These are phyloP conservation scores for Aplidium turbinatum DNA, from an alignment of 23 tunicate genomes.

Conservation along the genomic window DNA sequence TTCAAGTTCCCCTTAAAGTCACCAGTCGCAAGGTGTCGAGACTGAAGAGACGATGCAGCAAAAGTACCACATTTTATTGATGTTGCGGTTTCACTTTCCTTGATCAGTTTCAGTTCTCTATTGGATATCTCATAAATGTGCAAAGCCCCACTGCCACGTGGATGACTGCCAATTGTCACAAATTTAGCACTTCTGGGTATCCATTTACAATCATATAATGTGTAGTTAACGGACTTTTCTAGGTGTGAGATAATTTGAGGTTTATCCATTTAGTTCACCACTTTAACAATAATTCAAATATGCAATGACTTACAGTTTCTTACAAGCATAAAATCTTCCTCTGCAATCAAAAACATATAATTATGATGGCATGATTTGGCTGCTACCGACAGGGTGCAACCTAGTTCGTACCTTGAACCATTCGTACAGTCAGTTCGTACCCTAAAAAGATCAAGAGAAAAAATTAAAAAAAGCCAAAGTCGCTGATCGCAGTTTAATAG, in stretches of 20 bases:
- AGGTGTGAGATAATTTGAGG: conserved; percentile 93
- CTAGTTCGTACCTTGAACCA: too few relatives aligned
- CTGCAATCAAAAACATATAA: too few relatives aligned
- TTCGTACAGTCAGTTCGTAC: too few relatives aligned
- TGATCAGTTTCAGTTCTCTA: conserved; percentile 58
- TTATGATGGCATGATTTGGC: too few relatives aligned
- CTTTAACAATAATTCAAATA: too few relatives aligned
- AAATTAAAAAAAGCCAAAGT: too few relatives aligned
- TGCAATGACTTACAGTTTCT: too few relatives aligned
- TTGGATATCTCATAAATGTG: conserved; percentile 67
- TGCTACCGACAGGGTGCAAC: too few relatives aligned
- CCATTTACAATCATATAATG: conserved; percentile 94
- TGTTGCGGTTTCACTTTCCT: conserved; percentile 57
- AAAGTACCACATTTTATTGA: conserved; percentile 94
- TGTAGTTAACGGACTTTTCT: conserved; percentile 88
- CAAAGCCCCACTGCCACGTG: conserved; percentile 90
- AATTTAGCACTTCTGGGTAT: conserved; percentile 89
- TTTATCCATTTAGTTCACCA: too few relatives aligned
- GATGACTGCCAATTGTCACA: conserved; percentile 88
- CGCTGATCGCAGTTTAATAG: too few relatives aligned
- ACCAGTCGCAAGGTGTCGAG: conserved; percentile 90
- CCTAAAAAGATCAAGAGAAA: too few relatives aligned
- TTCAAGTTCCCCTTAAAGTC: conserved; percentile 84
- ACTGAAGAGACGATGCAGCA: conserved; percentile 88
- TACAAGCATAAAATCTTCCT: too few relatives aligned